These are phyloP conservation scores for Pipistrellus kuhlii DNA, from an alignment of 2,797 vertebrate species.

Conservation along the genomic window DNA sequence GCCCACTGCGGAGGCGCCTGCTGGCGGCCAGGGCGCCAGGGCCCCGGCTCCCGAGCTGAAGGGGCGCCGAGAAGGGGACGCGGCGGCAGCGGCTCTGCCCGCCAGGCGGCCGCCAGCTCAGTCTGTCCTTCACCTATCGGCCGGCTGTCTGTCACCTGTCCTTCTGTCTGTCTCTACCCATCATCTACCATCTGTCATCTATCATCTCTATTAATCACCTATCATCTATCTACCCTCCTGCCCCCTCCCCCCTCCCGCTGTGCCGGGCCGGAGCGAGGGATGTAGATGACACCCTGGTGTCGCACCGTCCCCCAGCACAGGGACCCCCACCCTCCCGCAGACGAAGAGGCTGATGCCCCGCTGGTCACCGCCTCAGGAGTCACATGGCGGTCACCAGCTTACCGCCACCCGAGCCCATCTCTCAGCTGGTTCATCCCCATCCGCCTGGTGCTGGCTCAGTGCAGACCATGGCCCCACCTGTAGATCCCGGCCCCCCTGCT, in stretches of 20 bases:
- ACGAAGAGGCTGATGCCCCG: accelerated
- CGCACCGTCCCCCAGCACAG: accelerated
- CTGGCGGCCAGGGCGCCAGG: background rate
- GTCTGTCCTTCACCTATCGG: background rate
- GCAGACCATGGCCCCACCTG: background rate
- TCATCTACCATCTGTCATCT: background rate
- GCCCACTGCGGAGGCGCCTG: background rate
- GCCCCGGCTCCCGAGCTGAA: background rate
- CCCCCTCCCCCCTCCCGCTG: background rate
- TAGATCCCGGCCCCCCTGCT: too few relatives aligned
- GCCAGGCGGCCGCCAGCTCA: accelerated
- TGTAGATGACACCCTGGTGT: background rate
- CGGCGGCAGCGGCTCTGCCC: background rate
- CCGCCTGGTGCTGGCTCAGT: accelerated
- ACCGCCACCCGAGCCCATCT: too few relatives aligned
- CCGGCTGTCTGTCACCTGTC: background rate
- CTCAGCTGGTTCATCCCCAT: accelerated
- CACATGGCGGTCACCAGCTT: accelerated
- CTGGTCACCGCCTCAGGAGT: accelerated
- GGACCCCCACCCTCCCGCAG: background rate
- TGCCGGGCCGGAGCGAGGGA: accelerated
- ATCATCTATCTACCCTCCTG: accelerated
- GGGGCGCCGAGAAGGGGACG: background rate
- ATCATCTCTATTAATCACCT: background rate
- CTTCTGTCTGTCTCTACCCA: too few relatives aligned